Conservation (phyloP, 1,140 invertebrate genomes). For the Micrasema longulum region DNA sequence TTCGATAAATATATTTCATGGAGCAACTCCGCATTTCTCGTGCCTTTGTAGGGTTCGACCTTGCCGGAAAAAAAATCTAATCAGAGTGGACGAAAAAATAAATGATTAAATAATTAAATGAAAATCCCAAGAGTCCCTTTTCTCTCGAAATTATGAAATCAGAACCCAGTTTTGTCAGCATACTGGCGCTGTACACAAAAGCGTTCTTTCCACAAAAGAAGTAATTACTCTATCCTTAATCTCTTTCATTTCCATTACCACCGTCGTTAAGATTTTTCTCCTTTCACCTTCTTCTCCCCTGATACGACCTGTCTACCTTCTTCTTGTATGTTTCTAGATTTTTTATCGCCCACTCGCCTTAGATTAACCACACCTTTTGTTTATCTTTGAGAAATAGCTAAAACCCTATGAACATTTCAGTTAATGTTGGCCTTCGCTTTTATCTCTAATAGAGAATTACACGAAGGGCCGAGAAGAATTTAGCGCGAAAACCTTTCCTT, state of each 20-base stretch:
- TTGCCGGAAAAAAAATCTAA: too few species aligned
- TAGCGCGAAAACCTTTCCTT: conserved; percentile 22
- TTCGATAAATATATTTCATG: too few species aligned
- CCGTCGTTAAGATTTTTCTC: conserved; percentile 49
- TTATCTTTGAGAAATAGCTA: conserved; percentile 46
- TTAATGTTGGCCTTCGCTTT: conserved; percentile 39
- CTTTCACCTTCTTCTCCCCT: conserved; percentile 28
- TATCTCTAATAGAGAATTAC: conserved; percentile 34
- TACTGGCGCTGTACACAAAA: conserved; percentile 45
- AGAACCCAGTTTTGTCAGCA: conserved; percentile 1
- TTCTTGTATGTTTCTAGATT: conserved; percentile 46
- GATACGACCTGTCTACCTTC: conserved; percentile 27
- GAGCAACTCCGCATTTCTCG: too few species aligned
- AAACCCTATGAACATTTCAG: conserved; percentile 40
- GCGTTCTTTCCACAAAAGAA: conserved; percentile 50
- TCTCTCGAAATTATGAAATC: conserved; percentile 12
- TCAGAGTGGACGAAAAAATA: too few species aligned
- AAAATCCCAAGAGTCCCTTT: too few species aligned
- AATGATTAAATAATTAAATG: too few species aligned
- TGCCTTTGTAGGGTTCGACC: too few species aligned
- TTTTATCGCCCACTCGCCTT: conserved; percentile 49
- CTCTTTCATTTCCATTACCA: conserved; percentile 55
- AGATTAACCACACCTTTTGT: conserved; percentile 48
- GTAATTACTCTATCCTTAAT: conserved; percentile 56
- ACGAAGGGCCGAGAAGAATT: conserved; percentile 26